These are phyloP conservation scores for Operophtera brumata DNA, from an alignment of 2,888 invertebrate genomes.

Conservation along the genomic window DNA sequence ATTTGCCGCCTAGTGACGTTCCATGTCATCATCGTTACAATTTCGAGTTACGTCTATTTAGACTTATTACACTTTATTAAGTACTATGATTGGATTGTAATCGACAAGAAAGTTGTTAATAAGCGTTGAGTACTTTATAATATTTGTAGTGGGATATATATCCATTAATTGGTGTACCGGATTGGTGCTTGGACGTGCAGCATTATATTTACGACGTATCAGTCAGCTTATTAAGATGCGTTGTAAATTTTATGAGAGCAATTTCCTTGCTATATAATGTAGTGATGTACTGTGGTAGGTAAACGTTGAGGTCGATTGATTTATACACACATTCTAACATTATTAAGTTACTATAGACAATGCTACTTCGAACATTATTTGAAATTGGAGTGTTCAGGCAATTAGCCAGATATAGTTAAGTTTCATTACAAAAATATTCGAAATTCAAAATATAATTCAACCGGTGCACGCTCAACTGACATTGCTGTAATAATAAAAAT, in stretches of 20 bases:
- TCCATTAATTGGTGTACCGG: constrained; percentile 32
- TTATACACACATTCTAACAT: constrained; percentile 25
- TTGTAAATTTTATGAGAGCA: constrained; percentile 46
- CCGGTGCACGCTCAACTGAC: constrained; percentile 6
- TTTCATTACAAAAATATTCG: background rate
- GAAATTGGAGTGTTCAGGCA: background rate
- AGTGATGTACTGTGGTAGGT: constrained; percentile 27
- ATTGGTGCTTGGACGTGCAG: constrained; percentile 37
- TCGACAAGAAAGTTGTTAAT: constrained; percentile 43
- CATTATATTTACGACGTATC: constrained; percentile 43
- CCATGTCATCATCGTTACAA: constrained; percentile 44
- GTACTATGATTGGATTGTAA: constrained; percentile 39
- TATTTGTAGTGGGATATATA: constrained; percentile 32
- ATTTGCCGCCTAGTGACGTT: constrained; percentile 30
- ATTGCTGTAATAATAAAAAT: background rate
- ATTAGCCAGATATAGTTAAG: no score
- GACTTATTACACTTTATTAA: constrained; percentile 42
- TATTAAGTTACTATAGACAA: constrained; percentile 19
- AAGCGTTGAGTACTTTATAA: constrained; percentile 36
- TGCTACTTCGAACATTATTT: background rate
- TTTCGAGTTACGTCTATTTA: constrained; percentile 35
- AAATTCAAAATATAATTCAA: background rate
- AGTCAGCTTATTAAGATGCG: constrained; percentile 42
- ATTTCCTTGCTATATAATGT: constrained; percentile 47
- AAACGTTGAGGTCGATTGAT: constrained; percentile 20